Percentiles rank a stretch among this genome's conserved stretches.
Conservation (phyloP, 2,888 invertebrate species). For the Muschampia plurimacula region DNA sequence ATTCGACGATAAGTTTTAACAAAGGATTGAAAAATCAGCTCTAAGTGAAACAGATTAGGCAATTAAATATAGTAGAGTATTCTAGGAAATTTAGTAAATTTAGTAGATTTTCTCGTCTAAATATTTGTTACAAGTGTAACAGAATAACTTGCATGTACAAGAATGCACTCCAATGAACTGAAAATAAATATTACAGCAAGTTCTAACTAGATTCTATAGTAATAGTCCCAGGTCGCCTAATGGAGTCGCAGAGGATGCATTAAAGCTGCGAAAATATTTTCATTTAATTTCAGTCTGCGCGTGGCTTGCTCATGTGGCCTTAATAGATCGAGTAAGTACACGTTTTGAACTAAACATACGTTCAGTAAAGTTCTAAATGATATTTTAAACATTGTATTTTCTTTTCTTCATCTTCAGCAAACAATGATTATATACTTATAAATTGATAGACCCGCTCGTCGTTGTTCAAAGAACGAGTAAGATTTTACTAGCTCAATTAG, state of each 20-base stretch:
- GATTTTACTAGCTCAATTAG: too few relatives aligned
- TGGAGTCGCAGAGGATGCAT: constrained; percentile 7
- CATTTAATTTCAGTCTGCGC: constrained; percentile 13
- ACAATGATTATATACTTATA: too few relatives aligned
- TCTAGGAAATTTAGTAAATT: too few relatives aligned
- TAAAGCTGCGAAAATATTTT: constrained; percentile 25
- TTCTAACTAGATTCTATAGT: constrained; percentile 17
- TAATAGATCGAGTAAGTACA: constrained; percentile 8
- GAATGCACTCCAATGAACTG: constrained; percentile 17
- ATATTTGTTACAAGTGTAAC: constrained; percentile 3
- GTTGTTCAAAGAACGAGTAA: too few relatives aligned
- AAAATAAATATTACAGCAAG: constrained; percentile 12
- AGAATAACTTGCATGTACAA: constrained; percentile 6
- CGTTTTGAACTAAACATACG: not conserved
- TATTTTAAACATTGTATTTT: constrained; percentile 2
- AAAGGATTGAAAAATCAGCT: too few relatives aligned
- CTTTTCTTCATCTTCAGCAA: not conserved
- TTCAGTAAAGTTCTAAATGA: not conserved
- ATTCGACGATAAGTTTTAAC: too few relatives aligned
- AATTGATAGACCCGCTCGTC: too few relatives aligned
- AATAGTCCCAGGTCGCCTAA: constrained; percentile 21
- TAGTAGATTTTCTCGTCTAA: not conserved
- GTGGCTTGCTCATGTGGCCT: constrained; percentile 6
- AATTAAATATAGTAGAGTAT: too few relatives aligned
- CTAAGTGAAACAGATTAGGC: too few relatives aligned